These are phyloP conservation scores for Ctena decussata DNA, from an alignment of 2,888 invertebrate genomes.

Conservation along the genomic window DNA sequence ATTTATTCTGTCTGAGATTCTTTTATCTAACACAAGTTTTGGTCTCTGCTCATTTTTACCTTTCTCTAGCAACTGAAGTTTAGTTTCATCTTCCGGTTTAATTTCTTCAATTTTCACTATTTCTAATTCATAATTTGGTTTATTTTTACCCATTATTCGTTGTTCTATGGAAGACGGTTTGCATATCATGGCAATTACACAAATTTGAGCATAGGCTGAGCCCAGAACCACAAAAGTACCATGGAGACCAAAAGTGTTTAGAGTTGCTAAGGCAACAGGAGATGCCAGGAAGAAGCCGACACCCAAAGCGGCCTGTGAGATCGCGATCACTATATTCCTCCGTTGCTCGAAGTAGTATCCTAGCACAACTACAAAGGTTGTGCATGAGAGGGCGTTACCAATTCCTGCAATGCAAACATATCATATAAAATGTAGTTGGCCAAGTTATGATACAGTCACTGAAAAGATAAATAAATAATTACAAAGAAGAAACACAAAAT, in stretches of 20 bases:
- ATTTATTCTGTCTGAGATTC: neutral
- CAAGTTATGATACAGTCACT: too few relatives aligned
- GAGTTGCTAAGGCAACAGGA: slow-evolving; percentile 49
- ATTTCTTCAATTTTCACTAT: neutral
- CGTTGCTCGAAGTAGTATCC: slow-evolving; percentile 66
- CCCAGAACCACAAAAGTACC: slow-evolving; percentile 59
- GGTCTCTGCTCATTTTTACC: neutral
- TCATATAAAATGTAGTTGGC: too few relatives aligned
- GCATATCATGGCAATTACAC: slow-evolving; percentile 57
- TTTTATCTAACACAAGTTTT: neutral
- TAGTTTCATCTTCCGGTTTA: neutral
- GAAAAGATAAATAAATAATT: too few relatives aligned
- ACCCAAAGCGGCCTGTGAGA: slow-evolving; percentile 50
- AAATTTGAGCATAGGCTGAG: slow-evolving; percentile 54
- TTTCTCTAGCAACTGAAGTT: neutral
- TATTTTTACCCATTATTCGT: neutral
- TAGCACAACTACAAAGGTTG: slow-evolving; percentile 49
- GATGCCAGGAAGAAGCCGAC: slow-evolving; percentile 63
- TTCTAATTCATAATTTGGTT: neutral
- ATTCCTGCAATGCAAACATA: slow-evolving; percentile 70
- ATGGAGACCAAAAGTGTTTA: slow-evolving; percentile 51
- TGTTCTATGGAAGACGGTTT: slow-evolving; percentile 54
- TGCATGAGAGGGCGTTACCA: slow-evolving; percentile 54
- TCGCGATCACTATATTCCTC: slow-evolving; percentile 45
- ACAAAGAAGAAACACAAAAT: too few relatives aligned